phyloP scores from a whole-genome alignment of 1,140 invertebrate species.

The Drosophila biarmipes region DNA sequence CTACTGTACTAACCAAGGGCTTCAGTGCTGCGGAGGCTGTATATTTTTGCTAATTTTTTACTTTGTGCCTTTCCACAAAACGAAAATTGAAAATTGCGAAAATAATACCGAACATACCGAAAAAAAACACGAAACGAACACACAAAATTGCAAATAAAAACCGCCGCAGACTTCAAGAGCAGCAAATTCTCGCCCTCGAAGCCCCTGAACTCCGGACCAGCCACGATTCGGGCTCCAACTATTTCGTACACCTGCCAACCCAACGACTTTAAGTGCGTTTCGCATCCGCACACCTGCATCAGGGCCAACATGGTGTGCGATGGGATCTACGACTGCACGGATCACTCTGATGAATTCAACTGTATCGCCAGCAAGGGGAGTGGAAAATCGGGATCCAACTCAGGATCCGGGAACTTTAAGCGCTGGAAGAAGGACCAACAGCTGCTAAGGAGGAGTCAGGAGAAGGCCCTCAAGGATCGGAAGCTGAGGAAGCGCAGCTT shows the following conservation, averaged over 20 bases:
- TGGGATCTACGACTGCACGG: constrained; percentile 88
- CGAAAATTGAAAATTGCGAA: constrained; percentile 1
- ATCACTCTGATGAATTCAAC: constrained; percentile 90
- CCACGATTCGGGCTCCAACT: constrained; percentile 16
- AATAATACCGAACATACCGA: constrained; percentile 9
- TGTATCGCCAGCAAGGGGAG: constrained; percentile 84
- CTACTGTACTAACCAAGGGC: constrained; percentile 50
- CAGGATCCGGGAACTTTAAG: constrained; percentile 44
- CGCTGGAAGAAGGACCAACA: constrained; percentile 62
- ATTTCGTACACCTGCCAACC: constrained; percentile 64
- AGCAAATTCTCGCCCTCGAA: constrained; percentile 51
- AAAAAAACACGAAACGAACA: constrained; percentile 11
- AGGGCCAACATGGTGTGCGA: constrained; percentile 88
- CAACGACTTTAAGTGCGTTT: constrained; percentile 82
- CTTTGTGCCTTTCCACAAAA: constrained; percentile 29
- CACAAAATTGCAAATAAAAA: constrained; percentile 24
- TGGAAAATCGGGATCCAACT: neutral
- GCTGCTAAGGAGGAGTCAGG: constrained; percentile 4
- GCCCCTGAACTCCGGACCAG: constrained; percentile 5
- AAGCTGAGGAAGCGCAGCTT: constrained; percentile 41
- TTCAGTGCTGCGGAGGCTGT: constrained; percentile 11
- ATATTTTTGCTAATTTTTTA: constrained; percentile 45
- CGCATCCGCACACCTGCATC: constrained; percentile 86
- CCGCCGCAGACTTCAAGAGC: constrained; percentile 64
- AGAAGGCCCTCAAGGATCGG: constrained; percentile 25